phyloP scores from a whole-genome alignment of 2,888 invertebrate genomes.

The Conus canariensis region DNA sequence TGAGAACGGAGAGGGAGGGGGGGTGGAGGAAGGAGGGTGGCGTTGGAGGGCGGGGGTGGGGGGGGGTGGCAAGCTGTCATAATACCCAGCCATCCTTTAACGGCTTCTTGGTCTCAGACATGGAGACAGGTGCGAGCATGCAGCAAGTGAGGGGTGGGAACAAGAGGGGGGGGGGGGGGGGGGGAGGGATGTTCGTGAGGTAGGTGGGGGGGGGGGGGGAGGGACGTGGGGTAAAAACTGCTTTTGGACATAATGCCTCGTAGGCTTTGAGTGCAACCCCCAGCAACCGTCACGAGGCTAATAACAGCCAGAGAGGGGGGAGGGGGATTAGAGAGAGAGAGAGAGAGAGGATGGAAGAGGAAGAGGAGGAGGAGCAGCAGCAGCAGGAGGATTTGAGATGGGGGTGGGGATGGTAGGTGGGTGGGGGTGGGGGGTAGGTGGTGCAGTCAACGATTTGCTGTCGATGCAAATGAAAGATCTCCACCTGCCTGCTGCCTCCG shows the following conservation, averaged over 20 bases:
- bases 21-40: no score
- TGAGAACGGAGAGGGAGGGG: background rate
- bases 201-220: background rate
- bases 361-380: background rate
- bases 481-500: background rate
- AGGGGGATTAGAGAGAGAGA: no score
- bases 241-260: slow-evolving; percentile 4
- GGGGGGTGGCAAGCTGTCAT: background rate
- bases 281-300: background rate
- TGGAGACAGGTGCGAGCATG: background rate
- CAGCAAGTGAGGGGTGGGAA: background rate
- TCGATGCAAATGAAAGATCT: background rate
- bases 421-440: background rate
- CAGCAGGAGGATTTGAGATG: background rate
- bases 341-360: background rate
- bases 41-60: background rate
- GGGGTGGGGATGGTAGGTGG: background rate
- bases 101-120: background rate
- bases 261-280: background rate
- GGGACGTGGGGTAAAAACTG: no score
- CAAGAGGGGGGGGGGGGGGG: background rate
- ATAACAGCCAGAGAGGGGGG: background rate
- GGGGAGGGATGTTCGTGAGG: background rate
- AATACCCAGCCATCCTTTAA: no score
- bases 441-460: slow-evolving; percentile 4